A percentile compares a stretch with the other conserved stretches of the same genome.
These are phyloP conservation scores for Chaenogobius annularis DNA, from an alignment of 2,113 vertebrate genomes.

Conservation along the genomic window DNA sequence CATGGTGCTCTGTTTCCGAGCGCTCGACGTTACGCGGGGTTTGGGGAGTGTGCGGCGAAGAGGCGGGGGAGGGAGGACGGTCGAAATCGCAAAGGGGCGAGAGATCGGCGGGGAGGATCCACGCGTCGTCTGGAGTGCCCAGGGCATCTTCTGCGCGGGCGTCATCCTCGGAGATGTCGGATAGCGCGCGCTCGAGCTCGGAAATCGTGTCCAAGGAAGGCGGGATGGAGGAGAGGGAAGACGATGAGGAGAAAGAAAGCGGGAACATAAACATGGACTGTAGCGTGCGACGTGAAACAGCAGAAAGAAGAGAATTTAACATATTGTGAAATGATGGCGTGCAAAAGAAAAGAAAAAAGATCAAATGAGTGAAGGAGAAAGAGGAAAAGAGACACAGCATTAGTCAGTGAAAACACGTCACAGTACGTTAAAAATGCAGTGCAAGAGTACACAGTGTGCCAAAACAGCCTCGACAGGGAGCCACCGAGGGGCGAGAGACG, in stretches of 20 bases:
- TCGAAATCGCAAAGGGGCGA: slow-evolving; percentile 39
- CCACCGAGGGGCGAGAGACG: slow-evolving; percentile 19
- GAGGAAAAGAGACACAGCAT: slow-evolving; percentile 55
- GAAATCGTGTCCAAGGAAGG: slow-evolving; percentile 81
- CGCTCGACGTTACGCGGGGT: slow-evolving; percentile 3
- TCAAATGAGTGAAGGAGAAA: slow-evolving; percentile 41
- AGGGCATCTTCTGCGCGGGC: slow-evolving; percentile 45
- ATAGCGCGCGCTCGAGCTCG: slow-evolving; percentile 84
- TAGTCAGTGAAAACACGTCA: slow-evolving; percentile 64
- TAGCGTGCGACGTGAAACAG: slow-evolving; percentile 18
- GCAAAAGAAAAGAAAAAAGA: slow-evolving; percentile 28
- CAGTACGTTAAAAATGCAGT: slow-evolving; percentile 57
- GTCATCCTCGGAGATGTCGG: slow-evolving; percentile 91
- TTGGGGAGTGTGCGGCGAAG: slow-evolving; percentile 3
- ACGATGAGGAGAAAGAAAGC: slow-evolving; percentile 78
- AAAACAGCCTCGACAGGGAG: slow-evolving; percentile 38
- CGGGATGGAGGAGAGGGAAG: slow-evolving; percentile 75
- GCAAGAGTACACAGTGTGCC: slow-evolving; percentile 48
- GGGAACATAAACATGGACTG: slow-evolving; percentile 81
- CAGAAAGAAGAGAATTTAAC: slow-evolving; percentile 1
- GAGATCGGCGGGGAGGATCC: slow-evolving; percentile 40
- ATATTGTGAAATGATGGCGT: slow-evolving; percentile 47
- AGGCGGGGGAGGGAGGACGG: slow-evolving; percentile 11
- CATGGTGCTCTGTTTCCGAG: slow-evolving; percentile 9
- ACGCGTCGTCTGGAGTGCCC: slow-evolving; percentile 33